phyloP scores from a whole-genome alignment of 2,113 vertebrate species.

The Microtus montanus region DNA sequence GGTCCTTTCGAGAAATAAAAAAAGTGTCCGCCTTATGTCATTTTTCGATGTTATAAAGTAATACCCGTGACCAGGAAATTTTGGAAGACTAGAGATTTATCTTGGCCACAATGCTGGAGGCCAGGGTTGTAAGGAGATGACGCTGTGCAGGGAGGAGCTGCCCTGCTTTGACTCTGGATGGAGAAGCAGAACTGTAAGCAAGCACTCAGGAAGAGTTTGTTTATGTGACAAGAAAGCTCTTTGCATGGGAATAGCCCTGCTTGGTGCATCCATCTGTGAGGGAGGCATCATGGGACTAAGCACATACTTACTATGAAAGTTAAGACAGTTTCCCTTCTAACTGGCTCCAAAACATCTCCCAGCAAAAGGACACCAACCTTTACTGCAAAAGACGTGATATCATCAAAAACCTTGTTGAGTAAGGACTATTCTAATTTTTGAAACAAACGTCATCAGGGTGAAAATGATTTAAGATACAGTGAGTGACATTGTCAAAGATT shows the following conservation, averaged over 20 bases:
- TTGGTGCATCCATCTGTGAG: neutral
- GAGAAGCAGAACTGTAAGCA: neutral
- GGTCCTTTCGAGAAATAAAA: constrained; percentile 88
- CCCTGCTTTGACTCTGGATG: neutral
- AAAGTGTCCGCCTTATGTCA: accelerated
- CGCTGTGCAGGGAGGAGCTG: neutral
- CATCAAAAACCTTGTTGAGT: neutral
- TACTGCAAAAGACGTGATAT: too few relatives aligned
- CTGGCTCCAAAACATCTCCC: constrained; percentile 91
- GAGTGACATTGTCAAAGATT: too few relatives aligned
- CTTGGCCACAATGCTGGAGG: neutral
- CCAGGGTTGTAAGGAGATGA: neutral
- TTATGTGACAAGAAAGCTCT: neutral
- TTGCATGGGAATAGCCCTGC: neutral
- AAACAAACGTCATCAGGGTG: neutral
- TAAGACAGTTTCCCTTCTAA: constrained; percentile 87
- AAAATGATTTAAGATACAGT: neutral
- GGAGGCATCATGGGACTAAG: neutral
- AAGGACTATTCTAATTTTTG: neutral
- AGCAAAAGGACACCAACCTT: too few relatives aligned
- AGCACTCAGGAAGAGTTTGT: neutral
- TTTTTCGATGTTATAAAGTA: neutral
- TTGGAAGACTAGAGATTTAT: neutral
- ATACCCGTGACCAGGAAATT: neutral
- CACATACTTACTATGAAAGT: constrained; percentile 90